These are phyloP conservation scores for Sitophilus oryzae DNA, from an alignment of 1,140 invertebrate species.

Conservation along the genomic window DNA sequence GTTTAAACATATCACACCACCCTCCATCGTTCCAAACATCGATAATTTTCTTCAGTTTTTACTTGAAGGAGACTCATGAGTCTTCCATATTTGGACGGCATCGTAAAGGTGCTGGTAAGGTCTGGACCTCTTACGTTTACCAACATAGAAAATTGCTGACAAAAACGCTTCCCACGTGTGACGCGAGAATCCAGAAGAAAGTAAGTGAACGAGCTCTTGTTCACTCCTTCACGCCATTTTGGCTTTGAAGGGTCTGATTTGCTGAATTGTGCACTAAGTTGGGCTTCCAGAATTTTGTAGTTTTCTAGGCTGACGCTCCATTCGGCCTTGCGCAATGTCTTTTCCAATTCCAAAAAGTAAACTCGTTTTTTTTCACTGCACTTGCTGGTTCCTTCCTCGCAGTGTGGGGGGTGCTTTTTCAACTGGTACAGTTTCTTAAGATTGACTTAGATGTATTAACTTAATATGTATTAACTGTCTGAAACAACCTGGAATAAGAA, in stretches of 20 bases:
- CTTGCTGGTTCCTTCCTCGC: background rate
- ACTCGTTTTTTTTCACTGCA: slow-evolving; percentile 43
- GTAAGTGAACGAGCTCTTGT: slow-evolving; percentile 85
- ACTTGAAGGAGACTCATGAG: slow-evolving; percentile 26
- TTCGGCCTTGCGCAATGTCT: slow-evolving; percentile 50
- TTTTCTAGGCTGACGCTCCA: slow-evolving; percentile 50
- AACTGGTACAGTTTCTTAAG: slow-evolving; percentile 53
- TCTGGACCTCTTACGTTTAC: slow-evolving; percentile 69
- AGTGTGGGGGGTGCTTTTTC: slow-evolving; percentile 11
- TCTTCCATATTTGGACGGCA: slow-evolving; percentile 60
- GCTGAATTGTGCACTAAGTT: slow-evolving; percentile 57
- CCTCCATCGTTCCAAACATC: slow-evolving; percentile 78
- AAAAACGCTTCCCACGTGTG: slow-evolving; percentile 68
- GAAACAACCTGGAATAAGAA: too few relatives aligned
- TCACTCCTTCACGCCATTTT: slow-evolving; percentile 69
- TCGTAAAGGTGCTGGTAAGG: slow-evolving; percentile 88
- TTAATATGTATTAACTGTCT: too few relatives aligned
- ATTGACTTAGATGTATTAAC: too few relatives aligned
- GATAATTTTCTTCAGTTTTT: slow-evolving; percentile 75
- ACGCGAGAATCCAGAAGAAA: slow-evolving; percentile 81
- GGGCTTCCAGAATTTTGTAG: slow-evolving; percentile 55
- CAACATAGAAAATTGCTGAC: slow-evolving; percentile 69
- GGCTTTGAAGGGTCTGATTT: slow-evolving; percentile 50
- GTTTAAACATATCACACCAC: slow-evolving; percentile 88
- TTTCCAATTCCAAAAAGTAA: slow-evolving; percentile 57